Base-by-base conservation (phyloP, 2,797 vertebrate genomes). In the Channallabes apus region DNA sequence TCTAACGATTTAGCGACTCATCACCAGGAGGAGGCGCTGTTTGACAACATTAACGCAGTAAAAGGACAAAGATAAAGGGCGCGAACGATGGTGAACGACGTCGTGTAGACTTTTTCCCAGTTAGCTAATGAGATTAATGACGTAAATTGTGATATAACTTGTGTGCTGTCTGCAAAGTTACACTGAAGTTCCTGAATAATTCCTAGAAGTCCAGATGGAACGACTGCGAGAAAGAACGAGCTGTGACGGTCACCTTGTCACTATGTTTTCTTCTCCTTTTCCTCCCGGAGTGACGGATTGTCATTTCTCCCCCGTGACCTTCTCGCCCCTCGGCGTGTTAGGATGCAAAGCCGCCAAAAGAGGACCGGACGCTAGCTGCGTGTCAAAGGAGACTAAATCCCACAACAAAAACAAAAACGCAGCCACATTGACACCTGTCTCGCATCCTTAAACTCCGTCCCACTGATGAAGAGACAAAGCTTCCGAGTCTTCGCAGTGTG, bases 351-450 rank as follows among this genome's bases (percentile, higher is more conserved):
- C 80, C 20, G 14, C 9, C 2, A 59, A 80, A 82, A 77, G 85
- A 56, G 87, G 61, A 29, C 15, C 6, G 90, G 88, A 89, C 17
- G 79, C 85, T 85, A 90, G 93, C 88, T 88, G 92, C 87, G 38
- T 90, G 90, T 92, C 93, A 93, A 91, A 90, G 90, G 89, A 89
- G 89, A 89, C 88, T 93, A 94, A 94, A 93, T 92, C 92, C 92
- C 89, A 88, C 91, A 91, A 90, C 87, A 91, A 87, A 93, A 93
- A 94, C 92, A 93, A 92, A 93, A 89, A 85, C 88, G 27, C 82
- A 79, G 87, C 91, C 88, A 85, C 86, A 77, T 85, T 91, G 93
- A 93, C 92, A 92, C 86, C 80, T 80, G 90, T 87, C 83, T 86
- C 82, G 54, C 90, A 92, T 90, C 81, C 78, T 75, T 87, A 93